A percentile compares a stretch with the other conserved stretches of the same genome.
Evolutionary conservation across 2,888 invertebrate species (phyloP).

Genomic region (Byasa hedistus): DNA sequence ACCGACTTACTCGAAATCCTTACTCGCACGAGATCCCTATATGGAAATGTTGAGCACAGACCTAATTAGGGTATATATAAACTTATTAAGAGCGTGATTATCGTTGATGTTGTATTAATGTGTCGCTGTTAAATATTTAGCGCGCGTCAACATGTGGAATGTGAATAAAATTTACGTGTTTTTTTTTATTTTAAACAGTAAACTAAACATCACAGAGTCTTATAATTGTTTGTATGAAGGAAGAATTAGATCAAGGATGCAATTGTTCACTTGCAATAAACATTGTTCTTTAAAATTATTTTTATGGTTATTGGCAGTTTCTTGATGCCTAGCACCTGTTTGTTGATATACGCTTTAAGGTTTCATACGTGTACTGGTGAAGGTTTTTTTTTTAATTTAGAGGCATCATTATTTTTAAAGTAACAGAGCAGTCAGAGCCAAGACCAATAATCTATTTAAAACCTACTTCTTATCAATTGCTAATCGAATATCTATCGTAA

Average conservation of each 20-base stretch:
- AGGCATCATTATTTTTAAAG: not conserved
- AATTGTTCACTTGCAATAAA: conserved; percentile 39
- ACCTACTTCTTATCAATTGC: too few species aligned
- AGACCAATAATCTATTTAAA: not conserved
- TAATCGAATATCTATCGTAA: too few species aligned
- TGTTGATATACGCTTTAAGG: conserved; percentile 13
- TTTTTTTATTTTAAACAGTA: conserved; percentile 19
- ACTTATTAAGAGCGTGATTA: conserved; percentile 28
- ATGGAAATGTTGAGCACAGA: conserved; percentile 35
- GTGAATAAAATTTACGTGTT: conserved; percentile 18
- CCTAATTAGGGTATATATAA: conserved; percentile 29
- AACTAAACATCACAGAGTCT: conserved; percentile 24
- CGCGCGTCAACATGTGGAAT: conserved; percentile 13
- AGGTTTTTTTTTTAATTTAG: not conserved
- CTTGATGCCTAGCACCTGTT: conserved; percentile 29
- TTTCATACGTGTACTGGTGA: not conserved
- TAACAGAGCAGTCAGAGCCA: too few species aligned
- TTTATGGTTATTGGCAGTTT: conserved; percentile 52
- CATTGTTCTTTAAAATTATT: conserved; percentile 46
- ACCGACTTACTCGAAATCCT: conserved; percentile 46
- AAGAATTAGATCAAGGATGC: conserved; percentile 61
- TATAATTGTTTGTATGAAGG: conserved; percentile 31
- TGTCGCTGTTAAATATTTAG: conserved; percentile 19
- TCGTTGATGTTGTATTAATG: conserved; percentile 22
- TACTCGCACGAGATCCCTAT: conserved; percentile 42